A percentile compares a stretch with the other conserved stretches of the same genome.
phyloP scores from a whole-genome alignment of 1,140 invertebrate species.

The Drosophila truncata region DNA sequence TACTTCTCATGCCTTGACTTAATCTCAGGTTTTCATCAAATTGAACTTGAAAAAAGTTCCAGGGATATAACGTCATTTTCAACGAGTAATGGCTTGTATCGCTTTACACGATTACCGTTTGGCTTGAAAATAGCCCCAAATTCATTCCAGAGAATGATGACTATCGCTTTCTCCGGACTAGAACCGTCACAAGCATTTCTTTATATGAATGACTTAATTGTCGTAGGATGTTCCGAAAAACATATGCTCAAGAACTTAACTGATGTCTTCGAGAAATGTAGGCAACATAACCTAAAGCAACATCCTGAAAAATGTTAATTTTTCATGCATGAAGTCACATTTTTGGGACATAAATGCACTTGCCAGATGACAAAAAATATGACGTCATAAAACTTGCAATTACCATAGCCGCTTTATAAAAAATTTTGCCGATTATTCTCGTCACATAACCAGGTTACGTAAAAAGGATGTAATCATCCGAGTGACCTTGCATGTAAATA shows the following conservation, averaged over 20 bases:
- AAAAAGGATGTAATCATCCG: too few species aligned
- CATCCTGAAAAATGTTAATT: not conserved
- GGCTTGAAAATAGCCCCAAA: not conserved
- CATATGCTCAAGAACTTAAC: not conserved
- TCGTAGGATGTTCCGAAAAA: not conserved
- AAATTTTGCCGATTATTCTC: not conserved
- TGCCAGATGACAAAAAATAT: not conserved
- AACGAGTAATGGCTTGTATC: not conserved
- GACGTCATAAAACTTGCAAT: too few species aligned
- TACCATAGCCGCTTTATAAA: not conserved
- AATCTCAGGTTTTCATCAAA: not conserved
- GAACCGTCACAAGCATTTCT: not conserved
- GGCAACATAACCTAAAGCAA: not conserved
- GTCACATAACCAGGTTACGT: too few species aligned
- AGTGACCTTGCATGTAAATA: too few species aligned
- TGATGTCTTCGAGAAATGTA: conserved; percentile 4
- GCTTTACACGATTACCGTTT: not conserved
- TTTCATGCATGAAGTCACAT: not conserved
- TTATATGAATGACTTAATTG: conserved; percentile 8
- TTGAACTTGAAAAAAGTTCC: not conserved
- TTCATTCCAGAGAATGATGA: conserved; percentile 3
- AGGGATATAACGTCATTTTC: not conserved
- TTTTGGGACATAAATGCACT: not conserved
- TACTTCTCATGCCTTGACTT: not conserved
- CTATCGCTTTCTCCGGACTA: not conserved